phyloP scores from a whole-genome alignment of 2,113 vertebrate species.

The Grallaria varia region DNA sequence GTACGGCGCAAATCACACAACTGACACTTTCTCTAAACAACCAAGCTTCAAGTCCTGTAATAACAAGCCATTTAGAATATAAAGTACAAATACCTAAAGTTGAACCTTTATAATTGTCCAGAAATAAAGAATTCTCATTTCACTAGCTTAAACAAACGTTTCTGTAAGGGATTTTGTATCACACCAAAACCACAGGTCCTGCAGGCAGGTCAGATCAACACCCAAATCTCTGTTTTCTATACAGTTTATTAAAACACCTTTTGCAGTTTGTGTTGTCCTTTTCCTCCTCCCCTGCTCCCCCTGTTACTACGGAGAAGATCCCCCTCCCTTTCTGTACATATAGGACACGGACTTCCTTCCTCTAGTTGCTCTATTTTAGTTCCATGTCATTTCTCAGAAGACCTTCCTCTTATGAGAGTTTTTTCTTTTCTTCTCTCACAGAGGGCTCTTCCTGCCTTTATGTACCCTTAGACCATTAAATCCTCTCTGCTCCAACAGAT shows the following conservation, averaged over 20 bases:
- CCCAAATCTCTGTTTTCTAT: not conserved
- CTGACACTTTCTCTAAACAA: not conserved
- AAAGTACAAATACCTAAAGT: not conserved
- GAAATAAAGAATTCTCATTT: not conserved
- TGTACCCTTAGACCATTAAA: not conserved
- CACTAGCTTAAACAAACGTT: not conserved
- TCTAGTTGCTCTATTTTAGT: conserved; percentile 56
- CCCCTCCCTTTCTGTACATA: conserved; percentile 37
- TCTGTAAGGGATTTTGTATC: not conserved
- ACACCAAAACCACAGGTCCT: not conserved
- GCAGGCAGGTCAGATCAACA: not conserved
- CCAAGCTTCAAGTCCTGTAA: not conserved
- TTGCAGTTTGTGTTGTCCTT: not conserved
- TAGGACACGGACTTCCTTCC: conserved; percentile 62
- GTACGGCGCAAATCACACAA: not conserved
- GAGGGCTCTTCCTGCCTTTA: conserved; percentile 44
- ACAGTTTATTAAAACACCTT: not conserved
- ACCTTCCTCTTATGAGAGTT: not conserved
- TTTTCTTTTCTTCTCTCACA: conserved; percentile 26
- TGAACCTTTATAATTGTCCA: not conserved
- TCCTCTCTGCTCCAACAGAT: not conserved
- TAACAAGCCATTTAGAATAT: not conserved
- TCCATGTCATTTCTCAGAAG: conserved; percentile 42
- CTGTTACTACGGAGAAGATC: conserved; percentile 6
- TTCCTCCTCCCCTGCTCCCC: not conserved